Percentiles rank a stretch among this genome's conserved stretches.
Conservation (phyloP, 2,797 vertebrate species). For the Glossophaga mutica region DNA sequence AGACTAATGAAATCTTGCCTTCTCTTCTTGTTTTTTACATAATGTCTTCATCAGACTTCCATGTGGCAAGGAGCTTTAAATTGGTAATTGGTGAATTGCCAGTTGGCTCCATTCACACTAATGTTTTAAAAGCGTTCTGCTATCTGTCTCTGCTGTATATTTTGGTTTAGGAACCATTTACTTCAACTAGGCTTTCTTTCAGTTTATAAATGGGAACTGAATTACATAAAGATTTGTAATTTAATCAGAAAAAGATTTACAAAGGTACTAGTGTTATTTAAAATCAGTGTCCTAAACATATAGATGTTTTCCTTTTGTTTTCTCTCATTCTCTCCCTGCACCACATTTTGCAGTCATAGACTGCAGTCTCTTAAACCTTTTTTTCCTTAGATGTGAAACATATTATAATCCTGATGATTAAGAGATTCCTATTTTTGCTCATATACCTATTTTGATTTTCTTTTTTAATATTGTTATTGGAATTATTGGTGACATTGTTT, state of each 20-base stretch:
- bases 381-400: background rate
- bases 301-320: background rate
- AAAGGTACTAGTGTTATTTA: constrained; percentile 4
- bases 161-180: constrained; percentile 14
- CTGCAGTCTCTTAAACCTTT: background rate
- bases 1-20: background rate
- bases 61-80: background rate
- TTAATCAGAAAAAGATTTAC: background rate
- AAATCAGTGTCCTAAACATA: background rate
- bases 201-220: background rate
- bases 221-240: constrained; percentile 12
- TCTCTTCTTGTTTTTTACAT: constrained; percentile 36
- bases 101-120: background rate
- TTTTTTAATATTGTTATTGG: background rate
- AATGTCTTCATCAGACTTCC: background rate
- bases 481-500: background rate
- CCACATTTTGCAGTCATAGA: background rate
- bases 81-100: background rate
- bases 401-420: background rate
- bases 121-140: background rate
- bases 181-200: background rate
- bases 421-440: background rate
- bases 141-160: background rate
- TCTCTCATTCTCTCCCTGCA: constrained; percentile 1
- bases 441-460: background rate